These are phyloP conservation scores for Ctenomys sociabilis DNA, from an alignment of 2,113 vertebrate genomes.

Conservation along the genomic window DNA sequence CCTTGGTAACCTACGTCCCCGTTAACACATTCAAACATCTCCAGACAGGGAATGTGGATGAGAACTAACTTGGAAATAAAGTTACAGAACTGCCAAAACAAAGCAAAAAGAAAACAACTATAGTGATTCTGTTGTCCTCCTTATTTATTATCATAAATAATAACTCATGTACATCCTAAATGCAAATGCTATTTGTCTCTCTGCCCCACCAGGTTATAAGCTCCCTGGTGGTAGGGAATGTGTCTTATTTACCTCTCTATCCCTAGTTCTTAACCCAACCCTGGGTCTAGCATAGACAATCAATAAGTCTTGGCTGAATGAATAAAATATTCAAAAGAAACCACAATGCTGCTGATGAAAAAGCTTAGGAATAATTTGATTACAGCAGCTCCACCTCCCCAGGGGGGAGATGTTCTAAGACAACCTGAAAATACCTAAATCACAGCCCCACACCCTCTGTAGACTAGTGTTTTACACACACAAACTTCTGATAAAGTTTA, in stretches of 20 bases:
- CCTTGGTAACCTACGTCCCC: no score
- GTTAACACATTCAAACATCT: no score
- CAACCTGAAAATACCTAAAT: background rate
- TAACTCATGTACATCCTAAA: background rate
- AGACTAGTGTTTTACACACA: background rate
- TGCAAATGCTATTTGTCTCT: background rate
- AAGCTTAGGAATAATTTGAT: background rate
- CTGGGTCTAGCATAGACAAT: background rate
- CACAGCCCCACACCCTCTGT: background rate
- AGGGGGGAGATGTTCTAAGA: background rate
- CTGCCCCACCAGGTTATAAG: background rate
- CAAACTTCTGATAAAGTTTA: background rate
- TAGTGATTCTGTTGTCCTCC: background rate
- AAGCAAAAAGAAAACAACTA: no score
- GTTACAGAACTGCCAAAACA: no score
- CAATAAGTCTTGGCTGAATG: background rate
- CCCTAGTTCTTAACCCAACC: background rate
- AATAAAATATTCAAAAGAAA: conserved; percentile 42
- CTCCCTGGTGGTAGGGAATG: background rate
- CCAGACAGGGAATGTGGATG: no score
- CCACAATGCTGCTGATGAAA: background rate
- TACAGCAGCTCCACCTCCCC: background rate
- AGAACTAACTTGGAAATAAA: no score
- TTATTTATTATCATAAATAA: background rate
- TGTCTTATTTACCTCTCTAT: background rate